These are phyloP conservation scores for Erythrocercus mccallii DNA, from an alignment of 2,113 vertebrate species.

Conservation along the genomic window DNA sequence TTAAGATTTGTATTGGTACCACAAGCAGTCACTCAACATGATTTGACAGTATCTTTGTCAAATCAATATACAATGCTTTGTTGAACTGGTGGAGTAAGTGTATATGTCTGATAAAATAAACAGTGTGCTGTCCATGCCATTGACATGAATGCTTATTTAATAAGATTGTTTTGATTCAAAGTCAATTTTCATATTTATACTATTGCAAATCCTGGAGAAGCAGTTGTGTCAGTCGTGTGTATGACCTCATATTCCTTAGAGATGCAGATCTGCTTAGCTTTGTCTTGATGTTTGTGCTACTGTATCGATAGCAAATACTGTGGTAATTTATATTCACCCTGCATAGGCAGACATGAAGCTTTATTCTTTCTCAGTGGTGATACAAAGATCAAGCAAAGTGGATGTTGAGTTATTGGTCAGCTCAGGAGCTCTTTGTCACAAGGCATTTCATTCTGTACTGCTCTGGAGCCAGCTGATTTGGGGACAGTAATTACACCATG, in stretches of 20 bases:
- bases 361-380: background rate
- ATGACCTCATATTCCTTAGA: background rate
- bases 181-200: background rate
- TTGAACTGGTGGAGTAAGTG: background rate
- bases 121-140: background rate
- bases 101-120: conserved; percentile 17
- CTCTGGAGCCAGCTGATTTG: background rate
- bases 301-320: background rate
- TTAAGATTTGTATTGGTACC: conserved; percentile 19
- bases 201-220: background rate
- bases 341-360: background rate
- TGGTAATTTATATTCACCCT: background rate
- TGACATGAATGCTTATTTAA: conserved; percentile 28
- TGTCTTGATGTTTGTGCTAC: background rate
- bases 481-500: background rate
- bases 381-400: background rate
- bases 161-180: background rate
- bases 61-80: background rate
- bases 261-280: background rate
- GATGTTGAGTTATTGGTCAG: background rate
- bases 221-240: background rate
- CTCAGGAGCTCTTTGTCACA: background rate
- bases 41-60: conserved; percentile 46
- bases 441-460: background rate
- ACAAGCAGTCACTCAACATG: conserved; percentile 5